phyloP scores from a whole-genome alignment of 2,888 invertebrate genomes.

The Drosophila parthenogenetica region DNA sequence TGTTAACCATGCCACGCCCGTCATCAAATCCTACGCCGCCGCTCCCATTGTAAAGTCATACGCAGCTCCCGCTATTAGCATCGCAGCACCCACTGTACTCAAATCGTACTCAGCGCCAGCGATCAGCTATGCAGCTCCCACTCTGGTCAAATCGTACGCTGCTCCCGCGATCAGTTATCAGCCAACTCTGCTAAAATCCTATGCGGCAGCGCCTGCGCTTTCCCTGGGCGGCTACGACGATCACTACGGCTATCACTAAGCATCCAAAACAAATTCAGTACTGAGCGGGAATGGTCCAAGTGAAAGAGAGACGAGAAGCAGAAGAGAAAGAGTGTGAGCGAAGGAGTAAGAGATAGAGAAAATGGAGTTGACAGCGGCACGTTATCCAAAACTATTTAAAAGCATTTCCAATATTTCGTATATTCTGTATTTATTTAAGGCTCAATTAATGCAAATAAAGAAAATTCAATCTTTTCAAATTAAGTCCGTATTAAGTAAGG shows the following conservation, averaged over 20 bases:
- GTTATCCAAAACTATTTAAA: slow-evolving; percentile 52
- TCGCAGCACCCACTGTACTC: slow-evolving; percentile 26
- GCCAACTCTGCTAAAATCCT: slow-evolving; percentile 64
- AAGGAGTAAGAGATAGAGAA: slow-evolving; percentile 1
- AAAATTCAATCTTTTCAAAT: slow-evolving; percentile 76
- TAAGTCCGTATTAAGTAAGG: background rate
- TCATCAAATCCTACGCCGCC: slow-evolving; percentile 71
- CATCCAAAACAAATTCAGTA: slow-evolving; percentile 2
- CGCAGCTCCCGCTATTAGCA: slow-evolving; percentile 36
- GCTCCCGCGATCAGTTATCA: slow-evolving; percentile 77
- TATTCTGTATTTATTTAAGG: slow-evolving; percentile 75
- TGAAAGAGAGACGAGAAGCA: slow-evolving; percentile 4
- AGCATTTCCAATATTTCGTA: slow-evolving; percentile 38
- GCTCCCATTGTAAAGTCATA: slow-evolving; percentile 72
- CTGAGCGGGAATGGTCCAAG: slow-evolving; percentile 21
- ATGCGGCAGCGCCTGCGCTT: slow-evolving; percentile 64
- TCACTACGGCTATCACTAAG: slow-evolving; percentile 73
- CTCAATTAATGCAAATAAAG: slow-evolving; percentile 68
- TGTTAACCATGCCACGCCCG: slow-evolving; percentile 73
- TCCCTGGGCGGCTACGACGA: slow-evolving; percentile 61
- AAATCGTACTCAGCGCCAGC: slow-evolving; percentile 72
- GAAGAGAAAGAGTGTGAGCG: background rate
- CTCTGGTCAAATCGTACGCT: slow-evolving; percentile 70
- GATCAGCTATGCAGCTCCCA: slow-evolving; percentile 66
- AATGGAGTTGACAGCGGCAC: slow-evolving; percentile 53